Evolutionary conservation across 2,113 vertebrate genomes (phyloP).

Genomic region (Phyllostomus hastatus): DNA sequence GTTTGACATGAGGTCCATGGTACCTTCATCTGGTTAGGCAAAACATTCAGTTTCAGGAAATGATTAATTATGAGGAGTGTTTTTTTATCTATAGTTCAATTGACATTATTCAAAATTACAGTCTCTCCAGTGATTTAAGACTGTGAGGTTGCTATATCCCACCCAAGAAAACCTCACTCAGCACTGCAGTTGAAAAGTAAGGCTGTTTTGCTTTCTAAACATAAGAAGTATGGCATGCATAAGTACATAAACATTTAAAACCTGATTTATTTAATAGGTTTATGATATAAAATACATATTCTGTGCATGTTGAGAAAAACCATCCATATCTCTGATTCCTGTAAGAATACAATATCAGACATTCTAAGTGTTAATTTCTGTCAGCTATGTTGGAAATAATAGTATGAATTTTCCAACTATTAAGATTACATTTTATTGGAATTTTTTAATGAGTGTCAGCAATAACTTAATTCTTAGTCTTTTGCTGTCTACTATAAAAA

Average conservation of each 20-base stretch:
- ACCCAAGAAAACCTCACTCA: slow-evolving; percentile 52
- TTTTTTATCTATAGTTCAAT: slow-evolving; percentile 57
- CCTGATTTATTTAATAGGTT: slow-evolving; percentile 75
- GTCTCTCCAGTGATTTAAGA: slow-evolving; percentile 75
- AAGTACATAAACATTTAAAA: slow-evolving; percentile 79
- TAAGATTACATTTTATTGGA: slow-evolving; percentile 6
- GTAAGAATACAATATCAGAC: slow-evolving; percentile 66
- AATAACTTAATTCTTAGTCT: slow-evolving; percentile 40
- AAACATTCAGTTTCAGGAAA: slow-evolving; percentile 69
- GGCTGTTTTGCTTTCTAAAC: slow-evolving; percentile 67
- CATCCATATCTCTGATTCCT: slow-evolving; percentile 60
- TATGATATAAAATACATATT: slow-evolving; percentile 80
- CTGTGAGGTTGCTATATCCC: slow-evolving; percentile 74
- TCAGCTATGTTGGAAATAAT: slow-evolving; percentile 17
- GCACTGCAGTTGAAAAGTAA: slow-evolving; percentile 66
- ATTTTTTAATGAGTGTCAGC: slow-evolving; percentile 35
- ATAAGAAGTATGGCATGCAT: slow-evolving; percentile 75
- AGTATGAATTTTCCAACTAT: not conserved
- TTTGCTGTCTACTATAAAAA: slow-evolving; percentile 41
- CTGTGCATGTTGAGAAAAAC: slow-evolving; percentile 77
- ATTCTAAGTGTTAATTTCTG: slow-evolving; percentile 50
- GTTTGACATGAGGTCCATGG: slow-evolving; percentile 75
- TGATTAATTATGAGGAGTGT: slow-evolving; percentile 47
- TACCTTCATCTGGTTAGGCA: slow-evolving; percentile 74
- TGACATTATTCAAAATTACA: slow-evolving; percentile 82